Conservation (phyloP, 2,113 vertebrate genomes). For the Lycaon pictus region DNA sequence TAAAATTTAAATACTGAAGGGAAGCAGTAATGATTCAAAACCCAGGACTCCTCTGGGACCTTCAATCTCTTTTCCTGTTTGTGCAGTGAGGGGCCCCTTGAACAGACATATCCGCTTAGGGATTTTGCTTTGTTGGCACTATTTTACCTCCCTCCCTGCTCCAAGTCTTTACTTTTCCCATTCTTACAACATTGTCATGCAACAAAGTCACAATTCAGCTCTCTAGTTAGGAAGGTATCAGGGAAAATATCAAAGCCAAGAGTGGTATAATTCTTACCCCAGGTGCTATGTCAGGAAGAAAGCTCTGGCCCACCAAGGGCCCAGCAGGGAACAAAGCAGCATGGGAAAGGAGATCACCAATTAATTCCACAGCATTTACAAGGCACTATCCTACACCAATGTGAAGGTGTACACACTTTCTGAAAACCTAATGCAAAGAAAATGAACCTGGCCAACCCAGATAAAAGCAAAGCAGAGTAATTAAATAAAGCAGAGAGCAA, state of each 20-base stretch:
- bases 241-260: neutral
- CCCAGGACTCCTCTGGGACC: neutral
- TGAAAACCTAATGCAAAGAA: neutral
- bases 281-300: neutral
- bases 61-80: conserved; percentile 56
- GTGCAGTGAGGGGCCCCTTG: neutral
- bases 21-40: conserved; percentile 53
- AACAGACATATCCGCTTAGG: conserved; percentile 18
- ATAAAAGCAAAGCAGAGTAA: neutral
- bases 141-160: neutral
- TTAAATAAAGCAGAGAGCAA: neutral
- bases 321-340: neutral
- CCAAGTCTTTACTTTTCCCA: neutral
- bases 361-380: neutral
- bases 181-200: neutral
- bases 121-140: neutral
- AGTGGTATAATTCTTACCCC: neutral
- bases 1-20: neutral
- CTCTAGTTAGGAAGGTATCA: neutral
- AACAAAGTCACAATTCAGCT: neutral
- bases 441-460: neutral
- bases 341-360: neutral
- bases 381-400: neutral
- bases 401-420: neutral
- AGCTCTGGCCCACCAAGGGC: neutral